A percentile compares a stretch with the other conserved stretches of the same genome.
phyloP scores from a whole-genome alignment of 1,140 invertebrate species.

The Trachymyrmex septentrionalis region DNA sequence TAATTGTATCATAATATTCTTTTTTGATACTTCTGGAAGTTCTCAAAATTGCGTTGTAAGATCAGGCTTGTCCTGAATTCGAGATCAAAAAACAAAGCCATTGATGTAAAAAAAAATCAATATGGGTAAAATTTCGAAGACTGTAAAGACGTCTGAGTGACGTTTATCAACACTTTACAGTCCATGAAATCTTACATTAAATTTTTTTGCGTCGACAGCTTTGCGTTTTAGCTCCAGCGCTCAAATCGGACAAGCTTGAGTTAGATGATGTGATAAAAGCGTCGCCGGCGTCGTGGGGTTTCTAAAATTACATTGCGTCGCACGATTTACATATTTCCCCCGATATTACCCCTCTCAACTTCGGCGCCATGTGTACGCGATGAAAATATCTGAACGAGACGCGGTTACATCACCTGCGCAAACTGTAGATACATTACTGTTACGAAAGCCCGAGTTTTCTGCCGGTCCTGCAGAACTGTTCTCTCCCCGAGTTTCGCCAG shows the following conservation, averaged over 20 bases:
- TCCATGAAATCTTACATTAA: too few relatives aligned
- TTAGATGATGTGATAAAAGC: background rate
- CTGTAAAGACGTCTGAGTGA: too few relatives aligned
- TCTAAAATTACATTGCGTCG: constrained; percentile 38
- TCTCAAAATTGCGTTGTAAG: background rate
- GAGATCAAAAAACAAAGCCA: too few relatives aligned
- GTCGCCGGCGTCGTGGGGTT: background rate
- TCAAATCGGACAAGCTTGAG: too few relatives aligned
- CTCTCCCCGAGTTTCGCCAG: constrained; percentile 26
- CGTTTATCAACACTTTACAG: too few relatives aligned
- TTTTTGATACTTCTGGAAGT: background rate
- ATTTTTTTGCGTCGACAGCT: too few relatives aligned
- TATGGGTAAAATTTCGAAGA: too few relatives aligned
- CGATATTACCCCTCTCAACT: background rate
- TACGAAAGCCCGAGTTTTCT: constrained; percentile 63
- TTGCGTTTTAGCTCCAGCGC: too few relatives aligned
- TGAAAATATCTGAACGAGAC: constrained; percentile 44
- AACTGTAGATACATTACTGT: constrained; percentile 67
- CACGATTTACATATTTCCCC: constrained; percentile 48
- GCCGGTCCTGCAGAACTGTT: background rate
- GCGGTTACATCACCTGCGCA: constrained; percentile 70
- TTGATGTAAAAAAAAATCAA: too few relatives aligned
- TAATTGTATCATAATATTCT: background rate
- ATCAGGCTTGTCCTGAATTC: too few relatives aligned
- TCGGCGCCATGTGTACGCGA: constrained; percentile 10